Percentiles rank a stretch among this genome's conserved stretches.
phyloP scores from a whole-genome alignment of 2,113 vertebrate species.

The Glaucidium brasilianum region DNA sequence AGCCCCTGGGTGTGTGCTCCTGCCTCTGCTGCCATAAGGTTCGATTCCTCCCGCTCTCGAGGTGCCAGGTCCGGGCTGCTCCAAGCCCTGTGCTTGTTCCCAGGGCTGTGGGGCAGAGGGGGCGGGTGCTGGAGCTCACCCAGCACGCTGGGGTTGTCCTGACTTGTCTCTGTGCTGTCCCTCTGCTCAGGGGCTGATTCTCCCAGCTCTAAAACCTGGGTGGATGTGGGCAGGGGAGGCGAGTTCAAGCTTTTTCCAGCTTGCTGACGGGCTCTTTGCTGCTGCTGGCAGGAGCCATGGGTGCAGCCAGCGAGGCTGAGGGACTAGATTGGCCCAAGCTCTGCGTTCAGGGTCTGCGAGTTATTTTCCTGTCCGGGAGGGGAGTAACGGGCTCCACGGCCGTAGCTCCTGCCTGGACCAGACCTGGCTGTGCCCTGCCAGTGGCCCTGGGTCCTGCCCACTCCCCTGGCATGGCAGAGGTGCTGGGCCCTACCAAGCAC shows the following conservation, averaged over 20 bases:
- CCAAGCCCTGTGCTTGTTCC: accelerated
- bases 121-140: background rate
- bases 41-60: background rate
- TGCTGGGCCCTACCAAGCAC: background rate
- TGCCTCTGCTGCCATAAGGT: background rate
- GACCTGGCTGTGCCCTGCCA: background rate
- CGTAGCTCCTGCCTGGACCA: background rate
- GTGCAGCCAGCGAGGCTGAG: background rate
- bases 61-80: background rate
- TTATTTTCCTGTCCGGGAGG: background rate
- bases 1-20: background rate
- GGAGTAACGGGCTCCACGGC: background rate
- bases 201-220: background rate
- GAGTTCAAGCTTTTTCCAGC: background rate
- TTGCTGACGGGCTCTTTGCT: background rate
- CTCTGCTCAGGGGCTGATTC: background rate
- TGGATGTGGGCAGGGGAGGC: background rate
- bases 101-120: background rate
- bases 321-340: too few relatives aligned
- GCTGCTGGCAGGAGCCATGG: background rate
- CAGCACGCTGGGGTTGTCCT: background rate
- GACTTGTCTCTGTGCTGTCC: background rate
- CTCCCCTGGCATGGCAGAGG: too few relatives aligned
- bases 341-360: background rate
- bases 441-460: background rate